Percentiles rank a stretch among this genome's conserved stretches.
phyloP scores from a whole-genome alignment of 2,113 vertebrate genomes.

The Triplophysa siluroides region DNA sequence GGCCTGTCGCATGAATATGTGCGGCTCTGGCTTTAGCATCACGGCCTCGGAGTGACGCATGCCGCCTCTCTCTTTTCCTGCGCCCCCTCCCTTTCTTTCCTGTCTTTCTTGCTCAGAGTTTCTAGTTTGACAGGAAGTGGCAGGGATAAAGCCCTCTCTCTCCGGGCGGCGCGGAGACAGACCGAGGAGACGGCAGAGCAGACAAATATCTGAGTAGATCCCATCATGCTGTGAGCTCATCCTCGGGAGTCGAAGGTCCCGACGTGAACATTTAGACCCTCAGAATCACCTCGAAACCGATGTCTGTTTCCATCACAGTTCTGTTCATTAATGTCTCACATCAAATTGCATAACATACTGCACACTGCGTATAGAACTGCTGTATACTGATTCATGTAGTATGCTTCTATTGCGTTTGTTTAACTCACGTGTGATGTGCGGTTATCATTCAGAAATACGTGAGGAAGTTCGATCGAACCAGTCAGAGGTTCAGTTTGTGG shows the following conservation, averaged over 20 bases:
- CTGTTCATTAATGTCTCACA: too few relatives aligned
- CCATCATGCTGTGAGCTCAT: slow-evolving; percentile 43
- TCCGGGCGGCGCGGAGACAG: slow-evolving; percentile 44
- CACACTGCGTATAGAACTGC: too few relatives aligned
- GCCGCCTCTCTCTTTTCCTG: background rate
- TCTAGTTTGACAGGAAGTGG: slow-evolving; percentile 49
- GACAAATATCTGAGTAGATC: slow-evolving; percentile 36
- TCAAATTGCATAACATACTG: too few relatives aligned
- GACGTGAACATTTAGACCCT: slow-evolving; percentile 9
- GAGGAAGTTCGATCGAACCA: too few relatives aligned
- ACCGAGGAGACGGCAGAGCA: slow-evolving; percentile 44
- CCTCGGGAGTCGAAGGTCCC: slow-evolving; percentile 1
- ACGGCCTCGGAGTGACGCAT: background rate
- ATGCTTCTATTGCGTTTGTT: too few relatives aligned
- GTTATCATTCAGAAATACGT: too few relatives aligned
- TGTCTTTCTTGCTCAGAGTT: slow-evolving; percentile 18
- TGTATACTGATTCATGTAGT: too few relatives aligned
- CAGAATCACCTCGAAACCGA: too few relatives aligned
- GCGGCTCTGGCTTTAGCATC: background rate
- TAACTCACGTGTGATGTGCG: background rate
- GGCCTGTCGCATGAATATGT: slow-evolving; percentile 3
- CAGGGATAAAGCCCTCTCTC: slow-evolving; percentile 4
- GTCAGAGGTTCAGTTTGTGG: background rate
- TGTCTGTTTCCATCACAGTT: too few relatives aligned
- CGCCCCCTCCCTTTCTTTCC: slow-evolving; percentile 1